Evolutionary conservation across 1,140 invertebrate genomes (phyloP).

Genomic region (Drosophila tropicalis): DNA sequence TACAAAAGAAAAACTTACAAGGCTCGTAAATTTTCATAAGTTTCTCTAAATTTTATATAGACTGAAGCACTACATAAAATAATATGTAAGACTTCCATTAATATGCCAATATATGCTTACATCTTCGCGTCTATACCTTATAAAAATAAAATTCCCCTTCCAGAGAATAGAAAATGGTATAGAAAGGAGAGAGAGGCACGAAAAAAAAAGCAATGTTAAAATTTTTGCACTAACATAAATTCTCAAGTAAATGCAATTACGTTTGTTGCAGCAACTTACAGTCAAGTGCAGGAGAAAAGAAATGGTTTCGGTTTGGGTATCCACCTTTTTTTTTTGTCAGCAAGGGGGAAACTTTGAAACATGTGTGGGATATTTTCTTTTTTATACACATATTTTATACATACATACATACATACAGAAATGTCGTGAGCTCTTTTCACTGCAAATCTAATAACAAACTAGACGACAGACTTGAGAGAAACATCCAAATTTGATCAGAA

Average conservation of each 20-base stretch:
- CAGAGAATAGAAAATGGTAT: constrained; percentile 29
- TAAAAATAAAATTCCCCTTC: not conserved
- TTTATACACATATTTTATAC: not conserved
- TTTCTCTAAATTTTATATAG: not conserved
- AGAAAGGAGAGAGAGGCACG: not conserved
- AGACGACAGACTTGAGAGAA: constrained; percentile 50
- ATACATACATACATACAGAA: constrained; percentile 11
- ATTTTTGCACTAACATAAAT: constrained; percentile 64
- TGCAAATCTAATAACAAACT: constrained; percentile 72
- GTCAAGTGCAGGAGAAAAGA: not conserved
- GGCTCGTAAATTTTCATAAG: no score
- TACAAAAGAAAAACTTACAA: no score
- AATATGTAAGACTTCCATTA: not conserved
- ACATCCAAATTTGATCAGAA: constrained; percentile 49
- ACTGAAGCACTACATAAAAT: not conserved
- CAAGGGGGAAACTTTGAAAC: not conserved
- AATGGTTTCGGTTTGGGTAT: constrained; percentile 1
- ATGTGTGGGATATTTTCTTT: constrained; percentile 12
- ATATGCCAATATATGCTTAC: constrained; percentile 2
- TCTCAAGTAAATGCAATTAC: constrained; percentile 74
- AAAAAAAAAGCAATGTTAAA: constrained; percentile 35
- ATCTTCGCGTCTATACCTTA: not conserved
- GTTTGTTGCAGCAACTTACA: constrained; percentile 59
- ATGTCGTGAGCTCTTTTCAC: constrained; percentile 47
- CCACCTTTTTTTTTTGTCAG: not conserved